Evolutionary conservation across 2,113 vertebrate species (phyloP).

Genomic region (Plecturocebus donacophilus): DNA sequence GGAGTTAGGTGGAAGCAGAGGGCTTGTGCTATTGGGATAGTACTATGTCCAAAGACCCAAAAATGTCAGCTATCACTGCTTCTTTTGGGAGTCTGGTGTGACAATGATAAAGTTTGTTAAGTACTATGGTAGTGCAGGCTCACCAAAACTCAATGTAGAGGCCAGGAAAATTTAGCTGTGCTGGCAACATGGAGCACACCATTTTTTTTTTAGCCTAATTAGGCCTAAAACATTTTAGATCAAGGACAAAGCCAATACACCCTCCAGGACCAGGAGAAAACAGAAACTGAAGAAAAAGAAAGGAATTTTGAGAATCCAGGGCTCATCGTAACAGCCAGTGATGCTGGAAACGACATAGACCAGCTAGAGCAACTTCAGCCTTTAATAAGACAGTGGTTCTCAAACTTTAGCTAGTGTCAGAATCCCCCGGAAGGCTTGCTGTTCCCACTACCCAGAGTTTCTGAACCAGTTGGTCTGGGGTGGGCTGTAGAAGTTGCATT

Average conservation of each 20-base stretch:
- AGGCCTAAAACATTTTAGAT: neutral
- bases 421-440: neutral
- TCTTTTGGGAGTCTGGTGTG: neutral
- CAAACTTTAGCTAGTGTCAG: neutral
- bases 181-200: neutral
- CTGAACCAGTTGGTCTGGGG: neutral
- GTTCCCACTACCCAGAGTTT: neutral
- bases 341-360: neutral
- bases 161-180: neutral
- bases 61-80: neutral
- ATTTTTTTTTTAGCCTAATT: neutral
- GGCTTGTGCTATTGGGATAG: fast-evolving
- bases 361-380: neutral
- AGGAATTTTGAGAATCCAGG: neutral
- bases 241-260: neutral
- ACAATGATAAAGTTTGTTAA: neutral
- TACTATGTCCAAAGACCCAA: neutral
- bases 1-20: neutral
- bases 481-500: neutral
- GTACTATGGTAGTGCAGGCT: neutral
- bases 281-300: neutral
- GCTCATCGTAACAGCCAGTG: neutral
- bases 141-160: neutral
- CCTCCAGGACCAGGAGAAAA: neutral
- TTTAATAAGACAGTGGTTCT: neutral